Base-by-base conservation (phyloP, 1,140 invertebrate species). In the Macrobrachium rosenbergii region DNA sequence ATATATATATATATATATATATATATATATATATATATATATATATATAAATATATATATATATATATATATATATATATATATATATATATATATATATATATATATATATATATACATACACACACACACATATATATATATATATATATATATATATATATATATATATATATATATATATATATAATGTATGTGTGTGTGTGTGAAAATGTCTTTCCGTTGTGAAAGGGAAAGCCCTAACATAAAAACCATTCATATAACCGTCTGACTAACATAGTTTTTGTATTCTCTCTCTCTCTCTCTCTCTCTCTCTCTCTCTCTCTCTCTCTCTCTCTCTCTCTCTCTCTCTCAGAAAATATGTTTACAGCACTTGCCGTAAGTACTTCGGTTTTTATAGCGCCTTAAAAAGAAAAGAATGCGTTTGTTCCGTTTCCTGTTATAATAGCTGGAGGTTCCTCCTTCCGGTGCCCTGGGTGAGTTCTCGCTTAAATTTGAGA, bases 1-100 rank as follows among this genome's bases (percentile, higher is more conserved):
- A 75, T 75, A 75, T 2, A 75, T 75, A 75, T 75, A 75, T 75
- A 75, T 75, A 75, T 75, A 75, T 75, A 75, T 75, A 75, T 75
- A 75, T 75, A 75, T 75, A 75, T 75, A 75, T 75, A 75, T 75
- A 75, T 75, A 75, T 75, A 75, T 28, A 75, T 75, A 75, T 28
- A 75, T 75, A 75, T 75, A 75, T 75, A 75, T 75, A 75, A 8
- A 75, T 75, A 75, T 75, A 37, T 75, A 75, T 75, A 37, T 75
- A 75, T 75, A 75, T 75, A 37, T 43, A 75, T 75, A 23, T 23
- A 28, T 43, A 43, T 23, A 75, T 37, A 10, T 43, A 75, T 43
- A 7, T 75, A 43, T 75, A 43, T 43, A 43, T 16, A 75, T 43
- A 23, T 75, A 75, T 43, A 75, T 75, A 75, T 43, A 75, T 43